A percentile compares a stretch with the other conserved stretches of the same genome.
These are phyloP conservation scores for Caenorhabditis drosophilae DNA, from an alignment of 2,888 invertebrate species.

Conservation along the genomic window DNA sequence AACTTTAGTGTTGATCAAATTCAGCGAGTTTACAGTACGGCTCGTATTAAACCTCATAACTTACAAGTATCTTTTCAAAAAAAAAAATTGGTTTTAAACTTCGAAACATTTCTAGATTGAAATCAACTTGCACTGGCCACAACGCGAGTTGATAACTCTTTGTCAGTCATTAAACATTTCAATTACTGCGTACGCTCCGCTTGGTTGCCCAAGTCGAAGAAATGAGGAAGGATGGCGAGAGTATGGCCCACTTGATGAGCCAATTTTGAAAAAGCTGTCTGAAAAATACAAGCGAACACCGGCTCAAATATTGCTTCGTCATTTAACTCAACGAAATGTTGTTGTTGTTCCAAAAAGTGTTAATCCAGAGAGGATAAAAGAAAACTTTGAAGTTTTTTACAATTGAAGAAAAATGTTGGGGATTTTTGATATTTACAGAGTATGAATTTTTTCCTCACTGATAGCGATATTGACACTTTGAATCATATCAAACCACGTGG, in stretches of 20 bases:
- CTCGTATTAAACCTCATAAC: slow-evolving; percentile 51
- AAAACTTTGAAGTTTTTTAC: slow-evolving; percentile 30
- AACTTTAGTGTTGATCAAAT: slow-evolving; percentile 50
- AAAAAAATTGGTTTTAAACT: background rate
- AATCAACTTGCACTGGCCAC: slow-evolving; percentile 81
- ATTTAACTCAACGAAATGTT: slow-evolving; percentile 30
- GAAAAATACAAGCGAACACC: slow-evolving; percentile 53
- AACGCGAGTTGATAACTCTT: slow-evolving; percentile 75
- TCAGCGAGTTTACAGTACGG: slow-evolving; percentile 44
- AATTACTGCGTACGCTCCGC: slow-evolving; percentile 56
- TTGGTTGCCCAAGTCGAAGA: slow-evolving; percentile 44
- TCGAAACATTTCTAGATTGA: slow-evolving; percentile 75
- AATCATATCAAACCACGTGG: slow-evolving; percentile 8
- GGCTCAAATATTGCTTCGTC: slow-evolving; percentile 40
- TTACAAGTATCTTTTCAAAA: slow-evolving; percentile 57
- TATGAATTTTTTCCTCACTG: slow-evolving; percentile 20
- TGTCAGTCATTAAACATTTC: slow-evolving; percentile 76
- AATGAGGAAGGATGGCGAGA: slow-evolving; percentile 11
- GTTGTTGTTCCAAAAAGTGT: slow-evolving; percentile 39
- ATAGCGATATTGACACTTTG: slow-evolving; percentile 22
- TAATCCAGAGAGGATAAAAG: slow-evolving; percentile 15
- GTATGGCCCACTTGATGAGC: slow-evolving; percentile 33
- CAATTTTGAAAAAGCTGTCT: slow-evolving; percentile 31
- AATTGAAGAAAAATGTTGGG: background rate
- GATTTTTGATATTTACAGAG: slow-evolving; percentile 20